These are phyloP conservation scores for Coccyzus lansbergi DNA, from an alignment of 2,797 vertebrate genomes.

Conservation along the genomic window DNA sequence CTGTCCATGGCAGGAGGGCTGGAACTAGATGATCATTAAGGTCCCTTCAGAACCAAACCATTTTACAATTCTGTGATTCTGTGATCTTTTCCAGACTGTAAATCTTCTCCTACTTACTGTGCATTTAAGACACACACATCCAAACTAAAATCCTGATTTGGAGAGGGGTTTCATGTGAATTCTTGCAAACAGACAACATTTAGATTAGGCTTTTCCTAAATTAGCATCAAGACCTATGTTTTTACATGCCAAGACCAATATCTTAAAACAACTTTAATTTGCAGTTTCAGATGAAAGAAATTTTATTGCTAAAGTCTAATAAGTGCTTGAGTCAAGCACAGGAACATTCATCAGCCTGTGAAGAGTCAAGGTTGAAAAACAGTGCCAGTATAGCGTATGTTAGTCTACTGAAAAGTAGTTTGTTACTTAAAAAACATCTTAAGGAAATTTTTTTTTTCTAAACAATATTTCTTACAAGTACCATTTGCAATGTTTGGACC, in stretches of 20 bases:
- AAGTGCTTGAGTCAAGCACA: neutral
- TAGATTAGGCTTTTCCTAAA: neutral
- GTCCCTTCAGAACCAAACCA: too few relatives aligned
- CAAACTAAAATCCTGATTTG: neutral
- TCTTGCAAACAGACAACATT: neutral
- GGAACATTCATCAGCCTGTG: neutral
- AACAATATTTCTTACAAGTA: neutral
- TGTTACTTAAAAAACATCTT: neutral
- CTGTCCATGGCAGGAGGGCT: too few relatives aligned
- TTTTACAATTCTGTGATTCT: too few relatives aligned
- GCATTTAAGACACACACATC: neutral
- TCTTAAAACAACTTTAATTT: neutral
- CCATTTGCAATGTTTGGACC: neutral
- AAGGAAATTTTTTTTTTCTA: neutral
- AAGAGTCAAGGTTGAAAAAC: neutral
- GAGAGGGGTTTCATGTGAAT: rapidly evolving
- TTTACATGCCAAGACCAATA: neutral
- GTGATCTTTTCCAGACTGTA: neutral
- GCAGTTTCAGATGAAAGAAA: neutral
- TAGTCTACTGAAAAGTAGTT: neutral
- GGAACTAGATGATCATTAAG: too few relatives aligned
- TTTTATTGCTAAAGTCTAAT: neutral
- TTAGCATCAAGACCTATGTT: neutral
- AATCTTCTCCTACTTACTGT: neutral
- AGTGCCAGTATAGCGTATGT: neutral